These are phyloP conservation scores for Elymnias hypermnestra DNA, from an alignment of 1,140 invertebrate species.

Conservation along the genomic window DNA sequence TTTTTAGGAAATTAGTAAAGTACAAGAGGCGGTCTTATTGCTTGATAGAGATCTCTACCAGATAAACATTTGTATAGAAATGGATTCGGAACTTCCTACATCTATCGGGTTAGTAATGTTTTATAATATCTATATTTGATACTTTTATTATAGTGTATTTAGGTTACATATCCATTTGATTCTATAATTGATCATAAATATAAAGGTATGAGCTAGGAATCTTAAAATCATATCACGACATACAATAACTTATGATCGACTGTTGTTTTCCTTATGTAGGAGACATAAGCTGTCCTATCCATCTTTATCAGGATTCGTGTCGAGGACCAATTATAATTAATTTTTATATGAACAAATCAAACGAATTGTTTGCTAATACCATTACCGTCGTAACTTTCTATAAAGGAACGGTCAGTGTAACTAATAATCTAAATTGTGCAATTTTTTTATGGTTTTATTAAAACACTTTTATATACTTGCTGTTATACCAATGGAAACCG, in stretches of 20 bases:
- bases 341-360: conserved; percentile 28
- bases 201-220: conserved; percentile 2
- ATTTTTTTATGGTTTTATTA: no score
- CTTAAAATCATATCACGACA: conserved; percentile 6
- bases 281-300: conserved; percentile 15
- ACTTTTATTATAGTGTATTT: neutral
- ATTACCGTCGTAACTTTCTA: neutral
- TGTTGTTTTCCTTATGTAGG: conserved; percentile 19
- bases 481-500: no score
- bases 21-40: no score
- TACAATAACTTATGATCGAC: conserved; percentile 6
- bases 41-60: no score
- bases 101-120: no score
- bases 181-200: neutral
- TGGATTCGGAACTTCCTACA: no score
- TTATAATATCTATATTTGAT: neutral
- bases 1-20: no score
- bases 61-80: no score
- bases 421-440: no score
- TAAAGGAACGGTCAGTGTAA: no score
- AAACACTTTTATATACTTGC: no score
- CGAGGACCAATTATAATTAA: no score
- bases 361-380: neutral
- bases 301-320: conserved; percentile 27
- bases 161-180: neutral